Evolutionary conservation across 2,113 vertebrate species (phyloP), one percentile per base, ranked within the genome.

Genomic region (Planiliza haematocheilus): DNA sequence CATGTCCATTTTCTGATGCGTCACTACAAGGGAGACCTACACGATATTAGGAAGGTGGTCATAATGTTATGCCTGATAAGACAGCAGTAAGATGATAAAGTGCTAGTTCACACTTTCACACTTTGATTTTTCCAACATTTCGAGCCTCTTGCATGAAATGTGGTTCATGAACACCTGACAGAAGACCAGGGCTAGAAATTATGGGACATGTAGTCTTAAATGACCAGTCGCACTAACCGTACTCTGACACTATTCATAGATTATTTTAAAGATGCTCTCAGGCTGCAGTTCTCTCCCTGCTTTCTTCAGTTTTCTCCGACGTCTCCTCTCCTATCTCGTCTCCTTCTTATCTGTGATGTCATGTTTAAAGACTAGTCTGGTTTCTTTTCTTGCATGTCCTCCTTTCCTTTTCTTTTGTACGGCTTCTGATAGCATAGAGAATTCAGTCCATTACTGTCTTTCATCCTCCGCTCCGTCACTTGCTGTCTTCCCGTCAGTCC

Each of bases 401-500:
- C 77, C 81, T 4, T n/a, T 12, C 14, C 55, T 46, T n/a, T 21
- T 21, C 20, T 14, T 38, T 57, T 39, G 24, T 16, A 7, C 21
- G 57, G 70, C 20, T 36, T 55, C 51, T 63, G 71, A 66, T 73
- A 70, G 39, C 53, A 4, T 52, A 14, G 64, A 77, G 71, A 36
- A 56, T 70, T 50, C 41, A 58, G 65, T 73, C 70, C 43, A 43
- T 66, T 65, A 51, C 67, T 30, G 48, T 24, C 41, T 56, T 30
- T 62, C 36, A 68, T 64, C 59, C 38, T 42, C 82, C 38, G 52
- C 70, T 70, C 49, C 74, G 63, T 86, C 81, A 60, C 68, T 30
- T 30, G 24, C 24, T 64, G 38, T 53, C 17, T 38, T 77, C 65
- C 34, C 65, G 18, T 61, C 63, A 18, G 13, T 79, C 69, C 74